Base-by-base conservation (phyloP, 2,888 invertebrate genomes). In the Cerastis rubricosa region DNA sequence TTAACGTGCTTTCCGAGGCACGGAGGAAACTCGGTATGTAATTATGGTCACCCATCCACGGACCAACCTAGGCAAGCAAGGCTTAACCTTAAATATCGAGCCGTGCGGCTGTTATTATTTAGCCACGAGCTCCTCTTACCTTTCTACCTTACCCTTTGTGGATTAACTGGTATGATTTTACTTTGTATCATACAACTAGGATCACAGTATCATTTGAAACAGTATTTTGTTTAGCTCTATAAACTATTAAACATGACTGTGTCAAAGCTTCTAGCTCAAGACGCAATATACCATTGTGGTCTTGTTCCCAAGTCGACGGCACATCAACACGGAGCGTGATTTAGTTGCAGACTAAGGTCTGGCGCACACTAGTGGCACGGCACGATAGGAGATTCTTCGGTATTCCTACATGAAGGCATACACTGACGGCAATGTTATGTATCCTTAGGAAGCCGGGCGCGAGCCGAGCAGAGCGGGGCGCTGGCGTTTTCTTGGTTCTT, bases 281-380 rank as follows among this genome's bases (percentile, higher is more conserved):
- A 61, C 17, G 12, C 29, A 49, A 25, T 59, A 59, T 40, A 47
- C 14, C 29, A 7, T 11, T 63, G 43, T 7, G 43, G 43, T 45
- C 45, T 63, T 14, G 51, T 51, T 63, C 14, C 17, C 19, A n/a
- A 11, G 74, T 11, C 61, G 6, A 45, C n/a, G 40, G 2, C 25
- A 29, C 25, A 29, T 76, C 47, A 47, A 29, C 47, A 9, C 47
- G 9, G 29, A 65, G 76, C 40, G 43, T 66, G 57, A 76, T 76
- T 65, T 77, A 76, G 47, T 57, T 40, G 25, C 12, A 14, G n/a
- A 74, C 40, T 49, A 47, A 51, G 12, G 35, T 1, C 35, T 4
- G 4, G 29, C n/a, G 29, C 59, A 59, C 29, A 59, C 59, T 19
- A 9, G 19, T 9, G 1, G 59, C 9, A 59, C 19, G 17, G 25